Percentiles rank a stretch among this genome's conserved stretches.
Conservation (phyloP, 2,888 invertebrate genomes). For the Pteria penguin region DNA sequence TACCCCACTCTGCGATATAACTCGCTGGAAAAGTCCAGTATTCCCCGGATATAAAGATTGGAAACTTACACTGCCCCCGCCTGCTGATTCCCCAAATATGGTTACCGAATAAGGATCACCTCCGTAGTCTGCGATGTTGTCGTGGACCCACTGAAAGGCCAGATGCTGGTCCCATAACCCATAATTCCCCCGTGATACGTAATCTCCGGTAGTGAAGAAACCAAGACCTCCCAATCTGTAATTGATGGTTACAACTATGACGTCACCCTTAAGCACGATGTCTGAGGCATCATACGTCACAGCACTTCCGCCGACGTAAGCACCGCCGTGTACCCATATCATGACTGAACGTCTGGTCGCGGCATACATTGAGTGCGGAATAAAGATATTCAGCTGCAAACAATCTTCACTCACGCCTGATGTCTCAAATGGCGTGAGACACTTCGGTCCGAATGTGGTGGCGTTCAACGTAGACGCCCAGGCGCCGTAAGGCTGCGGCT, state of each 20-base stretch:
- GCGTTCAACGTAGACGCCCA: slow-evolving; percentile 45
- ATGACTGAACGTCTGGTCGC: background rate
- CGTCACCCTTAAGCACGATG: background rate
- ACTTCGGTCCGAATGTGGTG: slow-evolving; percentile 50
- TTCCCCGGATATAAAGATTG: too few species aligned
- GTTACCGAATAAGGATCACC: slow-evolving; percentile 94
- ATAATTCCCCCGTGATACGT: background rate
- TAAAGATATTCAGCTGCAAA: too few species aligned
- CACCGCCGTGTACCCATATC: background rate
- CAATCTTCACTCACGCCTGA: too few species aligned
- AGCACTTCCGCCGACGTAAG: background rate
- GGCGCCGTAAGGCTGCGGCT: slow-evolving; percentile 31
- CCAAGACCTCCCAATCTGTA: background rate
- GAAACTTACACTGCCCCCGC: slow-evolving; percentile 49
- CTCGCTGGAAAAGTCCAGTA: slow-evolving; percentile 55
- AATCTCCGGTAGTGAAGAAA: background rate
- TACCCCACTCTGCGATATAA: slow-evolving; percentile 58
- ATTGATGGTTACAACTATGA: too few species aligned
- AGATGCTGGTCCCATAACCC: background rate
- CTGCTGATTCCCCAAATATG: slow-evolving; percentile 95
- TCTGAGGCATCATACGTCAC: background rate
- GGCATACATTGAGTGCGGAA: background rate
- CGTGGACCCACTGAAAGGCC: too few species aligned
- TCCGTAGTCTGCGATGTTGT: slow-evolving; percentile 76
- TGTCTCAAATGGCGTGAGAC: too few species aligned